A percentile compares a stretch with the other conserved stretches of the same genome.
Evolutionary conservation across 2,797 vertebrate species (phyloP).

Genomic region (Xenentodon cancila): DNA sequence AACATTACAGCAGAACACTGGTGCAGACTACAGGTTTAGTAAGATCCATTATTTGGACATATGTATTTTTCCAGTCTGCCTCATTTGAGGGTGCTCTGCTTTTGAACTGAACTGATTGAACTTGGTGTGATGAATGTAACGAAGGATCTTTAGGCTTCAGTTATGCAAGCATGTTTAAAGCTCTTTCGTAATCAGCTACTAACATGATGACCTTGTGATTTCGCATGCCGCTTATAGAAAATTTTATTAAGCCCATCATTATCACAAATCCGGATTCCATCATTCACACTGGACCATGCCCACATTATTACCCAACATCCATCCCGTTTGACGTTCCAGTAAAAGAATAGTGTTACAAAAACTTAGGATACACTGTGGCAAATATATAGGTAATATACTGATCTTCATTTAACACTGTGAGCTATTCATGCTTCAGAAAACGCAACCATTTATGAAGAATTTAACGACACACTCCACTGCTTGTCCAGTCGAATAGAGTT

Average conservation of each 20-base stretch:
- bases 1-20: not conserved
- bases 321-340: slow-evolving; percentile 48
- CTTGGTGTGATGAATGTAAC: slow-evolving; percentile 10
- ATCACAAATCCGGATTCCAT: slow-evolving; percentile 61
- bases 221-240: slow-evolving; percentile 41
- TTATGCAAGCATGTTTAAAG: slow-evolving; percentile 23
- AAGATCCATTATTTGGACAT: slow-evolving; percentile 4
- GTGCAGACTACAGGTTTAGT: not conserved
- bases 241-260: slow-evolving; percentile 60
- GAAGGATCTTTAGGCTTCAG: slow-evolving; percentile 5
- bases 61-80: slow-evolving; percentile 1
- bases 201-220: slow-evolving; percentile 41
- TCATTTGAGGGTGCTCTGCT: not conserved
- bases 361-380: slow-evolving; percentile 13
- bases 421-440: slow-evolving; percentile 66
- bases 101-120: slow-evolving; percentile 3
- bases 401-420: slow-evolving; percentile 54
- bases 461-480: slow-evolving; percentile 63
- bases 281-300: slow-evolving; percentile 46
- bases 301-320: slow-evolving; percentile 51
- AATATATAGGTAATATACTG: slow-evolving; percentile 35
- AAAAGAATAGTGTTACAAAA: slow-evolving; percentile 14
- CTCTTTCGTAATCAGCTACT: slow-evolving; percentile 44
- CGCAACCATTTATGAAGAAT: slow-evolving; percentile 68
- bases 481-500: slow-evolving; percentile 71